These are phyloP conservation scores for Diabrotica undecimpunctata DNA, from an alignment of 1,140 invertebrate genomes.

Conservation along the genomic window DNA sequence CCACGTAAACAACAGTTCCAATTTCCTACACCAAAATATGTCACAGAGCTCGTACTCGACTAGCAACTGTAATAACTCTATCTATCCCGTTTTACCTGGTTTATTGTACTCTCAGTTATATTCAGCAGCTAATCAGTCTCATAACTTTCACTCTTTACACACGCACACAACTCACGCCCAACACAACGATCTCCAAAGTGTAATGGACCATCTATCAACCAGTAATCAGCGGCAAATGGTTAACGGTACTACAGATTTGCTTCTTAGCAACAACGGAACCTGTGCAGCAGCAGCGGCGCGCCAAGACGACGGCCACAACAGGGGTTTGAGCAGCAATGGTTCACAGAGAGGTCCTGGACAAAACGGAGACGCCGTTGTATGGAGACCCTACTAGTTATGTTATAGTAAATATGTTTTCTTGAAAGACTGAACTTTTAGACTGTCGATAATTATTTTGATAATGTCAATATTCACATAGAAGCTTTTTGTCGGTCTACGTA, in stretches of 20 bases:
- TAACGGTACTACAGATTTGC: slow-evolving; percentile 52
- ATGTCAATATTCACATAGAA: background rate
- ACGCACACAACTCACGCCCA: slow-evolving; percentile 61
- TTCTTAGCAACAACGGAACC: slow-evolving; percentile 54
- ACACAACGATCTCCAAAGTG: slow-evolving; percentile 64
- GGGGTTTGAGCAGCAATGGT: slow-evolving; percentile 55
- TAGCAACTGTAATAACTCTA: slow-evolving; percentile 62
- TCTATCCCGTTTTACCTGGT: slow-evolving; percentile 72
- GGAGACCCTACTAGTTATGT: slow-evolving; percentile 55
- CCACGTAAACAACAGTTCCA: slow-evolving; percentile 64
- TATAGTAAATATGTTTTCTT: no score
- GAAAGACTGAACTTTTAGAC: no score
- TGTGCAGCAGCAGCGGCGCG: slow-evolving; percentile 58
- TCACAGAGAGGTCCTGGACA: slow-evolving; percentile 60
- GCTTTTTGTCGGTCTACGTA: no score
- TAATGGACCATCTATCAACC: slow-evolving; percentile 69
- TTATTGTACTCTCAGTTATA: slow-evolving; percentile 81
- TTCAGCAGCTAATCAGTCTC: slow-evolving; percentile 70
- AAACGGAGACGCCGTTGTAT: slow-evolving; percentile 62
- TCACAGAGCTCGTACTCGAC: slow-evolving; percentile 48
- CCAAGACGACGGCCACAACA: slow-evolving; percentile 52
- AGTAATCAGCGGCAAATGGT: slow-evolving; percentile 53
- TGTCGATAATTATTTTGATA: no score
- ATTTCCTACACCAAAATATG: slow-evolving; percentile 56
- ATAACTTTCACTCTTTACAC: slow-evolving; percentile 66